Evolutionary conservation across 1,140 invertebrate species (phyloP).

Genomic region (Cardiocondyla obscurior): DNA sequence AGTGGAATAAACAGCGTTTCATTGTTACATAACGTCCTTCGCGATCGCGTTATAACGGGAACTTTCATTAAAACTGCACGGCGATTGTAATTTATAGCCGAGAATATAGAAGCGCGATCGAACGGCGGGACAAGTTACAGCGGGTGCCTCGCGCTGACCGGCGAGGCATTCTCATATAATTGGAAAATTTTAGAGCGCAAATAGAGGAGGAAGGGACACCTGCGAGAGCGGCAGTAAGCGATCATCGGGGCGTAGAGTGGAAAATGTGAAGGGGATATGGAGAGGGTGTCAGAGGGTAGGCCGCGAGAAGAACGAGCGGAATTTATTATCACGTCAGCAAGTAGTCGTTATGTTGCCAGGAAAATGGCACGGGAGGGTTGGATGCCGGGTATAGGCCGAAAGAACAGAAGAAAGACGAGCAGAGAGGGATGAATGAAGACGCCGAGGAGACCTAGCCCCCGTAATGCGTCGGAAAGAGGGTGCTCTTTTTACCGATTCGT

Average conservation of each 20-base stretch:
- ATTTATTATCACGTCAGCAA: conserved; percentile 79
- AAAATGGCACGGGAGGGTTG: conserved; percentile 64
- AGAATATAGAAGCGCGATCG: neutral
- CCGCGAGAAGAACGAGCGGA: conserved; percentile 70
- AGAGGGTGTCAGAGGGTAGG: conserved; percentile 62
- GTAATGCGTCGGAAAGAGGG: conserved; percentile 28
- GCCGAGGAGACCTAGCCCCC: neutral
- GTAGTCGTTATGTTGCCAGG: conserved; percentile 76
- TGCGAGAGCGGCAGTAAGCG: conserved; percentile 20
- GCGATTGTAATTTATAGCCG: neutral
- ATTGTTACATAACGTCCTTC: neutral
- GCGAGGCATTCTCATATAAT: conserved; percentile 32
- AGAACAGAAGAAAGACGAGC: neutral
- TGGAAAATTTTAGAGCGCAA: conserved; percentile 16
- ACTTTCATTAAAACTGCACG: neutral
- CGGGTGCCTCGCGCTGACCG: neutral
- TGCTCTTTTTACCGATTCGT: conserved; percentile 49
- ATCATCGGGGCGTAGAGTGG: conserved; percentile 19
- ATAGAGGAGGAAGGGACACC: conserved; percentile 14
- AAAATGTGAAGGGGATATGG: conserved; percentile 9
- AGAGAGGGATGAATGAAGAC: neutral
- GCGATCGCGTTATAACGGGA: neutral
- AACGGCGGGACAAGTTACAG: neutral
- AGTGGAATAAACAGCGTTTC: neutral
- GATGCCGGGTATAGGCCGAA: neutral